Evolutionary conservation across 2,113 vertebrate genomes (phyloP).

Genomic region (Cyanoramphus novaezelandiae): DNA sequence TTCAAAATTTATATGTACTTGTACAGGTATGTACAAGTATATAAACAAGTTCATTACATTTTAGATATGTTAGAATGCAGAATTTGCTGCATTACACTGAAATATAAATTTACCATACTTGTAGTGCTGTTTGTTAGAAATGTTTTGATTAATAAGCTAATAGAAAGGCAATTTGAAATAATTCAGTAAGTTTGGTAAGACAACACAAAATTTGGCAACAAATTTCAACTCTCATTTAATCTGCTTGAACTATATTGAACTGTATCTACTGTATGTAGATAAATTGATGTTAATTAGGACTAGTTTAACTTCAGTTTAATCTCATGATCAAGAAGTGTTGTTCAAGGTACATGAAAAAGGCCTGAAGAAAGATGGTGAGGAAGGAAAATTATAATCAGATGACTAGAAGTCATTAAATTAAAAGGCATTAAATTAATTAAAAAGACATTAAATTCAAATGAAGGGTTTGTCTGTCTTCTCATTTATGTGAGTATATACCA

Average conservation of each 20-base stretch:
- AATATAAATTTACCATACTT: background rate
- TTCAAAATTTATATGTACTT: fast-evolving
- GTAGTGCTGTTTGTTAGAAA: background rate
- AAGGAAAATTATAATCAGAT: background rate
- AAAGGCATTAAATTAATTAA: background rate
- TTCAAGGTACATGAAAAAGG: background rate
- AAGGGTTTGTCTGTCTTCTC: background rate
- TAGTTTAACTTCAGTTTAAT: background rate
- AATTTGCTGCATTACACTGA: background rate
- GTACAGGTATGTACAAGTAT: background rate
- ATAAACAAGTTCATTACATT: background rate
- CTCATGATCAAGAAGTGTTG: background rate
- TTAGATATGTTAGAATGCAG: background rate
- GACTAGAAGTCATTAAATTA: background rate
- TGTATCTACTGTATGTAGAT: no score
- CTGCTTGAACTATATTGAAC: background rate
- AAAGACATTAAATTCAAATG: background rate
- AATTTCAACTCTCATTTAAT: background rate
- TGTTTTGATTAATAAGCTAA: background rate
- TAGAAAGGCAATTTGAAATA: background rate
- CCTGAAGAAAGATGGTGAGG: background rate
- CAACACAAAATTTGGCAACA: background rate
- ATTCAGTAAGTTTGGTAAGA: background rate
- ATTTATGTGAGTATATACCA: background rate
- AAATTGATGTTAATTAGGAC: background rate